phyloP scores from a whole-genome alignment of 1,140 invertebrate genomes.

The Papilio polytes region DNA sequence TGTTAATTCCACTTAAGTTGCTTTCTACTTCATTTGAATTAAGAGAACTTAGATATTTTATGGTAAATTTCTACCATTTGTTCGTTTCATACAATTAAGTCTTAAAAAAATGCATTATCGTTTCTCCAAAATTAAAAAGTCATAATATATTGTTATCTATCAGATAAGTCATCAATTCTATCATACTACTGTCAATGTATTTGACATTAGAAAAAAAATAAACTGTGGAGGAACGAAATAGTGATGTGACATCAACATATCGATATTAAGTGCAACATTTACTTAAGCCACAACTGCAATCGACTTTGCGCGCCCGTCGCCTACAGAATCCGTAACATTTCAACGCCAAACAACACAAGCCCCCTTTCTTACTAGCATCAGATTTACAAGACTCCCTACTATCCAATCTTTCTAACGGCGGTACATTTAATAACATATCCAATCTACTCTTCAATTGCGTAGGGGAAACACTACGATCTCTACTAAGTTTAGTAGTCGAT shows the following conservation, averaged over 20 bases:
- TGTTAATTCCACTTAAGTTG: background rate
- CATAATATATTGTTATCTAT: conserved; percentile 11
- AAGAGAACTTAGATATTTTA: conserved; percentile 34
- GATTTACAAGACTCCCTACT: conserved; percentile 74
- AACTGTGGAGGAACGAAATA: conserved; percentile 10
- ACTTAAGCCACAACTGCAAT: conserved; percentile 64
- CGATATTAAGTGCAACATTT: conserved; percentile 61
- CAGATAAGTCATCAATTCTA: background rate
- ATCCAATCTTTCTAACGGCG: conserved; percentile 64
- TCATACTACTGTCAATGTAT: background rate
- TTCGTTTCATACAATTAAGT: conserved; percentile 31
- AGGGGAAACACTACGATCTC: conserved; percentile 84
- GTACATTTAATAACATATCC: conserved; percentile 63
- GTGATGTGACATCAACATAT: conserved; percentile 14
- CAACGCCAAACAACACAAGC: conserved; percentile 71
- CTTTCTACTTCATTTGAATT: conserved; percentile 36
- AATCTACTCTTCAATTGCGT: conserved; percentile 81
- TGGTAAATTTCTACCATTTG: conserved; percentile 42
- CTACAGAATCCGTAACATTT: conserved; percentile 78
- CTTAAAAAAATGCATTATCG: conserved; percentile 26
- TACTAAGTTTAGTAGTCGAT: conserved; percentile 52
- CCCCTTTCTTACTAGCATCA: conserved; percentile 62
- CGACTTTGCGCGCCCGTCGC: conserved; percentile 60
- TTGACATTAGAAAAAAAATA: background rate
- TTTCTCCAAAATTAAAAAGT: conserved; percentile 34